Evolutionary conservation across 2,113 vertebrate genomes (phyloP), one percentile per base, ranked within the genome.

Genomic region (Burhinus bistriatus): DNA sequence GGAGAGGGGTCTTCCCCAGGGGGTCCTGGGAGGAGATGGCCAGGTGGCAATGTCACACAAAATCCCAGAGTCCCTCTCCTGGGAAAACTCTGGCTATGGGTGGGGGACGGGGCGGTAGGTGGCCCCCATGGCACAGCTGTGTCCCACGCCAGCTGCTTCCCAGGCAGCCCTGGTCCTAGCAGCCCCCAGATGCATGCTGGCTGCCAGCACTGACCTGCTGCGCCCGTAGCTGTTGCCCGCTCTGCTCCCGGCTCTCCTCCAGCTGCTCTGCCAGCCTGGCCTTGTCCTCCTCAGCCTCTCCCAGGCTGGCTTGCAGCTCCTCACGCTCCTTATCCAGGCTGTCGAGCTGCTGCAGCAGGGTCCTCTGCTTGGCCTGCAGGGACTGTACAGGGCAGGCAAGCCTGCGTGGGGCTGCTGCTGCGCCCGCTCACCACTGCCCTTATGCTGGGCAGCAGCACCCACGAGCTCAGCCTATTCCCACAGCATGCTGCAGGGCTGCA

Each of bases 341-440:
- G 81, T 99, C 97, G 7, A 99, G 96, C 94, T 99, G 98, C 96
- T 98, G 98, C 64, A 99, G 77, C 93, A 99, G 97, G 58, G 94
- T 93, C 16, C 82, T 98, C 95, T 99, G 99, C 96, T 99, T 99
- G 79, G 95, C 97, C 97, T 99, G 98, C 93, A 99, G 98, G 34
- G 99, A 98, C 99, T 99, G 86, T 26, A 79, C 3, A 6, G 32
- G 54, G 61, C 25, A 2, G 27, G 11, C 3, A 20, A 71, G 65
- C n/a, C 17, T 6, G 17, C 12, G 0, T 5, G 76, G 52, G 69
- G 45, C 17, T 47, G 65, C 69, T 55, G 73, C 25, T n/a, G 36
- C 40, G 27, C 27, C 61, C 17, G 0, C 14, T 52, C 21, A 3
- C 16, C 70, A 8, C 38, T 2, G 23, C 65, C 91, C 64, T 36